phyloP scores from a whole-genome alignment of 2,888 invertebrate species.

The Alentia gelatinosa region DNA sequence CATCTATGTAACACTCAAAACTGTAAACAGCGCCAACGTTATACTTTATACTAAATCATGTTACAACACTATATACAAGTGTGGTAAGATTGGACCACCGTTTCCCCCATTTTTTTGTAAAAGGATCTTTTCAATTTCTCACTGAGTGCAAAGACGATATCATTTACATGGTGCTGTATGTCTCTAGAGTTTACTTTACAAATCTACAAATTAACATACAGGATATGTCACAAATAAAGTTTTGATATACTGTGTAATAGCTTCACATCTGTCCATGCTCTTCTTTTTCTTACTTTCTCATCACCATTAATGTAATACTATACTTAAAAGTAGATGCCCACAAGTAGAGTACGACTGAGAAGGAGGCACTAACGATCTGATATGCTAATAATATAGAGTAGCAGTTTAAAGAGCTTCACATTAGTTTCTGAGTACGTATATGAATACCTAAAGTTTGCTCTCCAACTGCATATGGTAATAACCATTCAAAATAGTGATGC shows the following conservation, averaged over 20 bases:
- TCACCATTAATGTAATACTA: not conserved
- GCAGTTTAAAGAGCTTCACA: not conserved
- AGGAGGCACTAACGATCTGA: conserved; percentile 1
- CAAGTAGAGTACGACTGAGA: not conserved
- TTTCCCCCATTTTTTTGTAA: not conserved
- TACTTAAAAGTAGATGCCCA: not conserved
- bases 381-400: conserved; percentile 15
- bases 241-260: not conserved
- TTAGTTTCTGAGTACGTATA: not conserved
- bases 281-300: not conserved
- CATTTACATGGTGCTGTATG: conserved; percentile 1
- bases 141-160: conserved; percentile 4
- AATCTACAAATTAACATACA: not conserved
- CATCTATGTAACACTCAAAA: conserved; percentile 34
- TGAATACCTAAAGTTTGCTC: not conserved
- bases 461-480: not conserved
- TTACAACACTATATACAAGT: conserved; percentile 36
- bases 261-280: not conserved
- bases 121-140: not conserved
- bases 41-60: conserved; percentile 17
- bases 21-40: not conserved
- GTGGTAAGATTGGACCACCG: not conserved
- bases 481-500: not conserved
- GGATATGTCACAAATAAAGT: not conserved
- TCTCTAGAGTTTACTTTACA: conserved; percentile 13